phyloP scores from a whole-genome alignment of 2,797 vertebrate species.

The Amblyopsis hoosieri region DNA sequence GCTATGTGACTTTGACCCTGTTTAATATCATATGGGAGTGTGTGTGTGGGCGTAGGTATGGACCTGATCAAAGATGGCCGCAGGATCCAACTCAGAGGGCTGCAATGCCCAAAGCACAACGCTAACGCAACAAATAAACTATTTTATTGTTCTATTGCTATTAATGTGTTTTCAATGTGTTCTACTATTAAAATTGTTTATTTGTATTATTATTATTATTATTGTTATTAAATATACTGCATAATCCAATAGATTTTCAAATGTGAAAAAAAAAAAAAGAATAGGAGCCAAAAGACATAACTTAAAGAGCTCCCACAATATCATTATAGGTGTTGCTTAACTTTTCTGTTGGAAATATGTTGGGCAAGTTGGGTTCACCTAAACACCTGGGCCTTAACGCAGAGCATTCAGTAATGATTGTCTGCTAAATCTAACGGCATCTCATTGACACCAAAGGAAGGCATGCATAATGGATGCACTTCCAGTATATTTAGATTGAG shows the following conservation, averaged over 20 bases:
- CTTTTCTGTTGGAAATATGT: too few species aligned
- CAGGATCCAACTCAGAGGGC: slow-evolving; percentile 66
- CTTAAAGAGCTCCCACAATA: too few species aligned
- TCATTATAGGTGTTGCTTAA: too few species aligned
- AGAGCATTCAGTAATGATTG: slow-evolving; percentile 14
- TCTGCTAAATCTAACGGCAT: slow-evolving; percentile 37
- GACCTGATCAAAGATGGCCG: slow-evolving; percentile 55
- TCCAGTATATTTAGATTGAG: slow-evolving; percentile 54
- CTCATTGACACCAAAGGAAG: slow-evolving; percentile 34
- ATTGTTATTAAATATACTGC: slow-evolving; percentile 12
- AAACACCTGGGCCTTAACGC: too few species aligned
- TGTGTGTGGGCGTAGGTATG: slow-evolving; percentile 34
- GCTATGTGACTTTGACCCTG: slow-evolving; percentile 42
- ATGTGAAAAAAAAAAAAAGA: too few species aligned
- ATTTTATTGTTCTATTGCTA: too few species aligned
- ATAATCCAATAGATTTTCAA: slow-evolving; percentile 11
- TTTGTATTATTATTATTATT: slow-evolving; percentile 38
- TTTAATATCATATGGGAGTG: slow-evolving; percentile 43
- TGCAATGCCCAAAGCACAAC: slow-evolving; percentile 53
- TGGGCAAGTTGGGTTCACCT: too few species aligned
- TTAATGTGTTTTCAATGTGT: too few species aligned
- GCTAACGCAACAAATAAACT: neutral
- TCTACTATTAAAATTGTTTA: neutral
- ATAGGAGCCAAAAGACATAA: too few species aligned
- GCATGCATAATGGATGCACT: slow-evolving; percentile 62